phyloP scores from a whole-genome alignment of 2,888 invertebrate genomes.

The Acrobasis suavella region DNA sequence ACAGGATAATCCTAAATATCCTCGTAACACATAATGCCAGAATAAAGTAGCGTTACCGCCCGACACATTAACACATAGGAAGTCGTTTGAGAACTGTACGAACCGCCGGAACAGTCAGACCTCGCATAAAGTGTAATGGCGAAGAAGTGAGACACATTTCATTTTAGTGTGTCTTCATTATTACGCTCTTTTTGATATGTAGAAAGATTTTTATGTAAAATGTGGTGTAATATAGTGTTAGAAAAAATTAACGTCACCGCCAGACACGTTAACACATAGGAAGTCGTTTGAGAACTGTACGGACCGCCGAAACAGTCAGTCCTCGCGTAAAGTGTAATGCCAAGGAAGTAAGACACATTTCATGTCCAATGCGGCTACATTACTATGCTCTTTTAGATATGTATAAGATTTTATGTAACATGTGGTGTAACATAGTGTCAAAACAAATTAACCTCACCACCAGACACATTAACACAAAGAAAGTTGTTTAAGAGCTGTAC shows the following conservation, averaged over 20 bases:
- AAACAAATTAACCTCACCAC: constrained; percentile 32
- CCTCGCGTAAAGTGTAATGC: background rate
- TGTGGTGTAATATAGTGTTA: background rate
- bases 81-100: background rate
- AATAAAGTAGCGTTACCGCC: background rate
- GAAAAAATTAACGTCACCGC: background rate
- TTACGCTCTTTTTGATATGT: background rate
- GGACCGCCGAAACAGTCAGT: background rate
- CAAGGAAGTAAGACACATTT: background rate
- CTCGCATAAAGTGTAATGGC: background rate
- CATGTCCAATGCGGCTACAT: background rate
- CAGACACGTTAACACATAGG: background rate
- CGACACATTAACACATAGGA: background rate
- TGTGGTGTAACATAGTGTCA: constrained; percentile 10
- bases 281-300: background rate
- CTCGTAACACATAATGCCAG: background rate
- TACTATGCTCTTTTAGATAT: background rate
- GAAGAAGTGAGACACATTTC: background rate
- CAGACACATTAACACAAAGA: constrained; percentile 52
- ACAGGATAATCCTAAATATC: background rate
- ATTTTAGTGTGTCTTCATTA: background rate
- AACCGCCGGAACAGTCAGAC: background rate
- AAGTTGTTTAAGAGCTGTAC: constrained; percentile 64
- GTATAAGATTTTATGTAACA: background rate
- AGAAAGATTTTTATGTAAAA: background rate